A percentile compares a stretch with the other conserved stretches of the same genome.
phyloP scores from a whole-genome alignment of 35 echinoderm and acorn worm species.

The Apostichopus californicus region DNA sequence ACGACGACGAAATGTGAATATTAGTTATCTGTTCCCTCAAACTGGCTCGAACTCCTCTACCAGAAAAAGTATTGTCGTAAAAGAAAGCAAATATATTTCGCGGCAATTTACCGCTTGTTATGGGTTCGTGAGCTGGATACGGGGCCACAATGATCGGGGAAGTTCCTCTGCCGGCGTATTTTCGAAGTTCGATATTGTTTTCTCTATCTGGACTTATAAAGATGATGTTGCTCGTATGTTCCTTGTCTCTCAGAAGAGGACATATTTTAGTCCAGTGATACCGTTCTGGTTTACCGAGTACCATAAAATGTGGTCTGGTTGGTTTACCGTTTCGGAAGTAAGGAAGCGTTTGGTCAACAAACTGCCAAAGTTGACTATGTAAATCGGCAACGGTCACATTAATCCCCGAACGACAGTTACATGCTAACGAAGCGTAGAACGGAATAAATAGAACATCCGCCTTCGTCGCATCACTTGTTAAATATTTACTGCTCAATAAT shows the following conservation, averaged over 20 bases:
- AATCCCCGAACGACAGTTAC: background rate
- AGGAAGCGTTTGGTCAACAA: background rate
- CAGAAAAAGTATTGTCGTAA: constrained; percentile 4
- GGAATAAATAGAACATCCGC: constrained; percentile 41
- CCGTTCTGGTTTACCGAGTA: constrained; percentile 17
- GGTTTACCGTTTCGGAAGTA: constrained; percentile 43
- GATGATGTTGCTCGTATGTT: constrained; percentile 3
- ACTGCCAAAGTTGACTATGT: constrained; percentile 28
- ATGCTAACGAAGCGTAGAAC: constrained; percentile 34
- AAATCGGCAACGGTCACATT: background rate
- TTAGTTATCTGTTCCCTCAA: background rate
- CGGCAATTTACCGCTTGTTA: background rate
- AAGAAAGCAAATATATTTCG: constrained; percentile 46
- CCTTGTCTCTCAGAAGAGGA: constrained; percentile 35
- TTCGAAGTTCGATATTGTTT: constrained; percentile 15
- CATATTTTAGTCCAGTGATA: constrained; percentile 49
- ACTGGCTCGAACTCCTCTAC: background rate
- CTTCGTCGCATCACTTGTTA: background rate
- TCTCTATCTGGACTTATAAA: constrained; percentile 42
- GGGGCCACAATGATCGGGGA: constrained; percentile 41
- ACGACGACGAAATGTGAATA: constrained; percentile 4
- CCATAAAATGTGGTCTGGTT: constrained; percentile 46
- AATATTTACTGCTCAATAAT: constrained; percentile 2
- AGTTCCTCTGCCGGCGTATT: constrained; percentile 21
- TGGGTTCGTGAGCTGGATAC: constrained; percentile 37